Evolutionary conservation across 1,140 invertebrate species (phyloP).

Genomic region (Tetragonula clypearis): DNA sequence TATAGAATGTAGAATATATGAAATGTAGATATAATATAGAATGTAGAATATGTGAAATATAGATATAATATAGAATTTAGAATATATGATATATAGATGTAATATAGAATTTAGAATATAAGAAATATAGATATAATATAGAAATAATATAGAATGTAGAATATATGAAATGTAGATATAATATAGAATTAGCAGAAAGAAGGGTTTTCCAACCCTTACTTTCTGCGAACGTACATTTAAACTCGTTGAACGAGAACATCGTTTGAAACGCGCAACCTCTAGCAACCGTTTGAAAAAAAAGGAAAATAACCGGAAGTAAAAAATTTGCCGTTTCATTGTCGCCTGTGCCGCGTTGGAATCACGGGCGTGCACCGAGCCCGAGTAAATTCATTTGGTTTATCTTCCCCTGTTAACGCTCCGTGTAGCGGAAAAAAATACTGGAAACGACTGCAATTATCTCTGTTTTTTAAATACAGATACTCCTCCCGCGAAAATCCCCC

Average conservation of each 20-base stretch:
- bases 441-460: not conserved
- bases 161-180: too few relatives aligned
- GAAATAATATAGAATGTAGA: too few relatives aligned
- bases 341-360: not conserved
- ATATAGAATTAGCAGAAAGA: too few relatives aligned
- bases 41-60: too few relatives aligned
- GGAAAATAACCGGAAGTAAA: not conserved
- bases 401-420: not conserved
- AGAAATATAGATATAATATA: too few relatives aligned
- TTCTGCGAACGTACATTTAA: not conserved
- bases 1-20: too few relatives aligned
- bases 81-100: too few relatives aligned
- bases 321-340: constrained; percentile 5
- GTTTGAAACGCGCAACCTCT: too few relatives aligned
- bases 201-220: not conserved
- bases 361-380: not conserved
- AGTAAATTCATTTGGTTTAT: constrained; percentile 10
- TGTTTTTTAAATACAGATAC: not conserved
- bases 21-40: too few relatives aligned
- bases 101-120: too few relatives aligned
- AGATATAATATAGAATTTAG: too few relatives aligned
- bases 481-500: not conserved
- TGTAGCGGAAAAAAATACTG: not conserved
- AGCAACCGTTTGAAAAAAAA: not conserved
- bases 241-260: not conserved